Conservation (phyloP, 1,140 invertebrate species). For the Nasonia giraulti region DNA sequence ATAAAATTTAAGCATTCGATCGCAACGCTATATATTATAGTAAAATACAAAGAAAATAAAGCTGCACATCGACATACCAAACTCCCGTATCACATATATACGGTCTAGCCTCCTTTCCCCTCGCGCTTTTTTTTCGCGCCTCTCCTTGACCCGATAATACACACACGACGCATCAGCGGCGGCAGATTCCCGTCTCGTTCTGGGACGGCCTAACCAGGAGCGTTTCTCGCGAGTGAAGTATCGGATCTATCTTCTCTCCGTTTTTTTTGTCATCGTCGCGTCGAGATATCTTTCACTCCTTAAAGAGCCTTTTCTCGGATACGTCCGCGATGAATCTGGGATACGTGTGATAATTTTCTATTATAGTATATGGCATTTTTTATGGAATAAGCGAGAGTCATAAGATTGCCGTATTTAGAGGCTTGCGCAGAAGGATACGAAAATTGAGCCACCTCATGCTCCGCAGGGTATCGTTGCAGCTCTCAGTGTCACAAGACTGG, state of each 20-base stretch:
- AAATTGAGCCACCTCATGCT: background rate
- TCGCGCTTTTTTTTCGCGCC: background rate
- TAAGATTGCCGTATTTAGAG: background rate
- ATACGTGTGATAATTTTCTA: too few relatives aligned
- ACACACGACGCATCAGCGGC: background rate
- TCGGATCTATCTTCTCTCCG: background rate
- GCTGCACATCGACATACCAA: background rate
- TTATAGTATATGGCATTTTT: background rate
- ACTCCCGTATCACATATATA: background rate
- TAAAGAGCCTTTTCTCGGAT: background rate
- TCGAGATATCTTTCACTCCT: conserved; percentile 25
- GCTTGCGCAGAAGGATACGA: background rate
- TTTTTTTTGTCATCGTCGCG: background rate
- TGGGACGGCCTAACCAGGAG: conserved; percentile 37
- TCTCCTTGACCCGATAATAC: conserved; percentile 27
- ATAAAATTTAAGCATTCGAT: background rate
- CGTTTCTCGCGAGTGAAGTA: background rate
- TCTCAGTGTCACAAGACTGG: background rate
- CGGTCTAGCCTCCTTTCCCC: background rate
- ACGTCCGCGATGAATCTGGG: background rate
- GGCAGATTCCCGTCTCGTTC: conserved; percentile 35
- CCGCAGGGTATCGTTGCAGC: background rate
- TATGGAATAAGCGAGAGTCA: background rate
- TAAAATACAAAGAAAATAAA: background rate
- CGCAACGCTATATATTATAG: background rate